Percentiles rank a stretch among this genome's conserved stretches.
Evolutionary conservation across 2,888 invertebrate genomes (phyloP).

Genomic region (Thymelicus lineola): DNA sequence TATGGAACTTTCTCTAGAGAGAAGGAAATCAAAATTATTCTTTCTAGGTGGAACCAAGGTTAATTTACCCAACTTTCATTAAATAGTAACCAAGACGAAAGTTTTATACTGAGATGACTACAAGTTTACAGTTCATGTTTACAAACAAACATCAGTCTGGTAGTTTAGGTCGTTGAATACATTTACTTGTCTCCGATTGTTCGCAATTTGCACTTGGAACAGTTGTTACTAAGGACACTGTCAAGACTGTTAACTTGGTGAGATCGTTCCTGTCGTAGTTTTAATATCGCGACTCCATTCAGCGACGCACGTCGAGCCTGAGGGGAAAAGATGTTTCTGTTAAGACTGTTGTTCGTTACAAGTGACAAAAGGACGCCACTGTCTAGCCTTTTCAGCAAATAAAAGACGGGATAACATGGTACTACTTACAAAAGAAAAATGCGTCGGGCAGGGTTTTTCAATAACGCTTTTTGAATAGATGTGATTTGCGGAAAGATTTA

Average conservation of each 20-base stretch:
- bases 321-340: constrained; percentile 25
- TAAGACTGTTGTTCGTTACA: constrained; percentile 28
- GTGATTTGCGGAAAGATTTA: not conserved
- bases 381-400: constrained; percentile 29
- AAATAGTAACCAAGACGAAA: not conserved
- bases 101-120: not conserved
- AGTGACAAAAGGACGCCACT: constrained; percentile 29
- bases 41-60: too few species aligned
- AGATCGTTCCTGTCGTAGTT: constrained; percentile 8
- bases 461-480: not conserved
- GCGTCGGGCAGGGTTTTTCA: constrained; percentile 10
- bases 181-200: not conserved
- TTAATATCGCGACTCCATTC: constrained; percentile 18
- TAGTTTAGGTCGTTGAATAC: not conserved
- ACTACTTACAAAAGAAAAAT: constrained; percentile 16
- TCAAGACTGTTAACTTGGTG: not conserved
- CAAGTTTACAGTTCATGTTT: not conserved
- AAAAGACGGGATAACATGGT: constrained; percentile 11
- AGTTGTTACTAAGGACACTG: constrained; percentile 4
- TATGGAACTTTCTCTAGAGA: too few species aligned
- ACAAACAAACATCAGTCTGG: constrained; percentile 1
- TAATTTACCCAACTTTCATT: not conserved
- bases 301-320: constrained; percentile 11
- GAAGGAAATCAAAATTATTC: not conserved
- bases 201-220: not conserved